Conservation (phyloP, 2,888 invertebrate species). For the Phania funesta region DNA sequence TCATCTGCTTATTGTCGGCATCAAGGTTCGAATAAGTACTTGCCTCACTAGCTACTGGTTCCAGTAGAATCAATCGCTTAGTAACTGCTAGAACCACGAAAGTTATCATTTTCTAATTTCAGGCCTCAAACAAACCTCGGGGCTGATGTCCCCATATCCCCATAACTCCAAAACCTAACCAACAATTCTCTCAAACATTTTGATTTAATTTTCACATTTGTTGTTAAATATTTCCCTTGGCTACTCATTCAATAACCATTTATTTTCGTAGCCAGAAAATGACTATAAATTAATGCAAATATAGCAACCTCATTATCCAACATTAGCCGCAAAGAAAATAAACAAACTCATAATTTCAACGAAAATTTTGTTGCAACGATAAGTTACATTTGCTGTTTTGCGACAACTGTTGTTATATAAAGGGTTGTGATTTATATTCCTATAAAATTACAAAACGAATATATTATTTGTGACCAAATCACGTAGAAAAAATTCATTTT, state of each 20-base stretch:
- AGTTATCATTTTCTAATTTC: too few species aligned
- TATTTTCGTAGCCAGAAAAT: not conserved
- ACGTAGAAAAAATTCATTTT: slow-evolving; percentile 52
- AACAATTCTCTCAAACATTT: too few species aligned
- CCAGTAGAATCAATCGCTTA: too few species aligned
- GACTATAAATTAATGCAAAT: slow-evolving; percentile 8
- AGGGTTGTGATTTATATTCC: slow-evolving; percentile 26
- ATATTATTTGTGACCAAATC: slow-evolving; percentile 57
- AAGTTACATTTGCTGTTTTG: not conserved
- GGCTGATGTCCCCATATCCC: too few species aligned
- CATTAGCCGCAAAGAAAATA: not conserved
- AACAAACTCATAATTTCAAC: slow-evolving; percentile 1
- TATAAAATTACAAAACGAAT: not conserved
- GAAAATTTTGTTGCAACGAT: slow-evolving; percentile 16
- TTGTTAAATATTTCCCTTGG: too few species aligned
- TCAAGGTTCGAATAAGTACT: too few species aligned
- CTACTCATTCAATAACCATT: not conserved
- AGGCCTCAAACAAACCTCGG: too few species aligned
- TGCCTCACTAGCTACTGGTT: too few species aligned
- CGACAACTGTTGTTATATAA: slow-evolving; percentile 12
- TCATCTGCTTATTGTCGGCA: too few species aligned
- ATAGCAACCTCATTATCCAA: slow-evolving; percentile 25
- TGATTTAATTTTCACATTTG: too few species aligned
- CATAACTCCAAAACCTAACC: too few species aligned
- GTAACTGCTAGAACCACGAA: too few species aligned